Percentiles rank a stretch among this genome's conserved stretches.
These are phyloP conservation scores for Gorsachius magnificus DNA, from an alignment of 2,797 vertebrate species.

Conservation along the genomic window DNA sequence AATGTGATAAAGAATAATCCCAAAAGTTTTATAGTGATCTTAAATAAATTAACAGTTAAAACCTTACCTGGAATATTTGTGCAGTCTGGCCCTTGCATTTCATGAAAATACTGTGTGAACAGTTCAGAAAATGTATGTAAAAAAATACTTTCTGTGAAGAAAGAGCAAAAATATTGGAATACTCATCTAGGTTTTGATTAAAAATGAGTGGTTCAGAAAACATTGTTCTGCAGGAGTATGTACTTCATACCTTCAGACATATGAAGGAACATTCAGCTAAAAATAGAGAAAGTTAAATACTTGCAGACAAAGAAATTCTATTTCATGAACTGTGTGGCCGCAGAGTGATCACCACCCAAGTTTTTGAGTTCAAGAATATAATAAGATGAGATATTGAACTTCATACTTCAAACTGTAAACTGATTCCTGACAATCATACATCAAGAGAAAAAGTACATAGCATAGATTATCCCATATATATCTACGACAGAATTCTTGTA, in stretches of 20 bases:
- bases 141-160: neutral
- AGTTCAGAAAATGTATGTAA: neutral
- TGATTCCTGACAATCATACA: neutral
- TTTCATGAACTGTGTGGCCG: neutral
- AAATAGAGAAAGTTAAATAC: neutral
- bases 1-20: neutral
- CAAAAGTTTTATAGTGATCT: neutral
- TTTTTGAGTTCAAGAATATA: neutral
- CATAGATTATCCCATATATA: neutral
- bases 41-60: neutral
- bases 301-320: neutral
- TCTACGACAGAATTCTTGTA: neutral
- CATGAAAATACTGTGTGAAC: neutral
- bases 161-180: neutral
- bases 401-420: neutral
- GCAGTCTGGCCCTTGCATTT: neutral
- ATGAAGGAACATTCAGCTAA: neutral
- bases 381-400: neutral
- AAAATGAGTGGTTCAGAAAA: neutral
- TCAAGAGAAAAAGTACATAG: neutral
- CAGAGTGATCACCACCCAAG: neutral
- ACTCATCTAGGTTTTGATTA: neutral
- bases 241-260: neutral
- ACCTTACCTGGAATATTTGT: neutral
- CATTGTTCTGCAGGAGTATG: neutral